Evolutionary conservation across 2,888 invertebrate species (phyloP), one percentile per base, ranked within the genome.

Genomic region (Plagiodera versicolora): DNA sequence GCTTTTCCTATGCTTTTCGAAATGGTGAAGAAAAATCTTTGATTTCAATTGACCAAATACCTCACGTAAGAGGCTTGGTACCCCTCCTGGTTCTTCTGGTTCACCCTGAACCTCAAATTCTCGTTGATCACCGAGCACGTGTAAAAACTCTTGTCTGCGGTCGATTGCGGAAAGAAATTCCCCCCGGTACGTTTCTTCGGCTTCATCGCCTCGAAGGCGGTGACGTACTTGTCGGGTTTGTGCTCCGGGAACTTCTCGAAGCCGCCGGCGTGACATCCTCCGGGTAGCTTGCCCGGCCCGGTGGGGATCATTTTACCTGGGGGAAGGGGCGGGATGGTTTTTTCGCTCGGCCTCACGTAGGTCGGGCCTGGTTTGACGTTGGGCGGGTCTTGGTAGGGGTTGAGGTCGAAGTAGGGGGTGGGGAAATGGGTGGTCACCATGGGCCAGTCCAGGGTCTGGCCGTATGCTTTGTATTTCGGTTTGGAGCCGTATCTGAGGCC

Each of bases 321-420:
- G 20, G 66, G 72, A 20, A 73, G 52, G 50, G 61, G 56, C 8
- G 56, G 47, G 1, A 20, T 8, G 46, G 28, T 32, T 60, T 66
- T 70, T 5, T 70, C 69, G 53, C 66, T 68, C 3, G 75, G 76
- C 60, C 65, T 69, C 4, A 73, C 66, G 61, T 77, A 77, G 0
- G 72, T 69, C 1, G 74, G 75, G 17, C 76, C 77, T 2, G 68
- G 64, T 64, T 70, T 75, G n/a, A 70, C 59, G 9, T 65, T 66
- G 10, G 61, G 64, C 4, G 75, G 72, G 60, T 76, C 73, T 6
- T 49, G 64, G 63, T 69, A 82, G 0, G 82, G 82, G 70, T 82
- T 80, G 18, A 63, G 65, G 56, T 80, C 77, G 65, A 83, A 82
- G 61, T 75, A 82, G 1, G 74, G 70, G 65, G 74, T 65, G 1